A percentile compares a stretch with the other conserved stretches of the same genome.
Evolutionary conservation across 2,797 vertebrate genomes (phyloP).

Genomic region (Hirundo rustica): DNA sequence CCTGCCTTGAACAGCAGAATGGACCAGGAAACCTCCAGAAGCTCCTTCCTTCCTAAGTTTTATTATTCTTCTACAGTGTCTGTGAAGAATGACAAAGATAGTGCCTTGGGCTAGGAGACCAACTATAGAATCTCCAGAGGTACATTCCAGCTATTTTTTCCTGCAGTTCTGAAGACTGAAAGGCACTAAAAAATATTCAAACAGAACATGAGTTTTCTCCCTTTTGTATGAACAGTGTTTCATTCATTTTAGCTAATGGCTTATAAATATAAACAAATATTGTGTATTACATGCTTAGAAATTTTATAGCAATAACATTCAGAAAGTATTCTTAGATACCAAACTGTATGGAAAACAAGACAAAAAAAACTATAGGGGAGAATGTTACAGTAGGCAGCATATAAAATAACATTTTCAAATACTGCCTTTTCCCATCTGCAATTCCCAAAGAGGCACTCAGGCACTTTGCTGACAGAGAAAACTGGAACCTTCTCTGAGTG

Average conservation of each 20-base stretch:
- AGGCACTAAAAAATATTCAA: conserved; percentile 15
- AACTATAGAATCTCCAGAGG: neutral
- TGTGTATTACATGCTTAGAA: neutral
- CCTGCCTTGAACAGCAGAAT: neutral
- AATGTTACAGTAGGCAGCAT: neutral
- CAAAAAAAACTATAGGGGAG: neutral
- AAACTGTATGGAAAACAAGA: neutral
- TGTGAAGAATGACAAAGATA: conserved; percentile 35
- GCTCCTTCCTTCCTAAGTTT: neutral
- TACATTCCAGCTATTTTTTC: neutral
- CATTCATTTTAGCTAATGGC: neutral
- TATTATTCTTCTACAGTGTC: neutral
- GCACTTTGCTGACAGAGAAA: neutral
- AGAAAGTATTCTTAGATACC: neutral
- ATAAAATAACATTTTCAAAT: conserved; percentile 4
- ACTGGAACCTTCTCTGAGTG: neutral
- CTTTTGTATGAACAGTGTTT: neutral
- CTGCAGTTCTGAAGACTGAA: neutral
- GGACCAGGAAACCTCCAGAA: neutral
- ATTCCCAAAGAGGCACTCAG: neutral
- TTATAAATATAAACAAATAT: neutral
- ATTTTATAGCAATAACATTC: neutral
- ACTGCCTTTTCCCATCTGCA: neutral
- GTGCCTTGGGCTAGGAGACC: conserved; percentile 32
- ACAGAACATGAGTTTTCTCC: neutral